Evolutionary conservation across 2,888 invertebrate species (phyloP).

Genomic region (Cataglyphis altisquamis): DNA sequence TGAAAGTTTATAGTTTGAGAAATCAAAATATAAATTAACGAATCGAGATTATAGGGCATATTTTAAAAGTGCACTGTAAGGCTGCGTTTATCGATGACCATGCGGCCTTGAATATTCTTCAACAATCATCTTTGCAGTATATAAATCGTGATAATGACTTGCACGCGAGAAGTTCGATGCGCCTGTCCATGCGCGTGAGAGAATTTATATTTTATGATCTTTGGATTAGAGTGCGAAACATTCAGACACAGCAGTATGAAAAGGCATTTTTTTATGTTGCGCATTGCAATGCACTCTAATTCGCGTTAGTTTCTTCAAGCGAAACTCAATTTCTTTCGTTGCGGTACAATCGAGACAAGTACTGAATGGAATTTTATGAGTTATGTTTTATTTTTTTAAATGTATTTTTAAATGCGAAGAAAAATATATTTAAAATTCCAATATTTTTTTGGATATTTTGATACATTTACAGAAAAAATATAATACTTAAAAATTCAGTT

Average conservation of each 20-base stretch:
- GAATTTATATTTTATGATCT: constrained; percentile 28
- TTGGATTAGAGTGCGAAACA: neutral
- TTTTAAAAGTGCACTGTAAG: constrained; percentile 35
- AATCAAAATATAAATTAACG: neutral
- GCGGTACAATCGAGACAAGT: neutral
- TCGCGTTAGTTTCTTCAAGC: neutral
- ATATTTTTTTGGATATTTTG: neutral
- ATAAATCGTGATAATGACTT: constrained; percentile 57
- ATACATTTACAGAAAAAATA: neutral
- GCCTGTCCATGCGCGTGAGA: constrained; percentile 1
- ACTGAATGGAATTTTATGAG: neutral
- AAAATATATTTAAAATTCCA: neutral
- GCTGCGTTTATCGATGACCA: constrained; percentile 60
- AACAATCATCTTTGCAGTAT: constrained; percentile 50
- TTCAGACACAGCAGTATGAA: neutral
- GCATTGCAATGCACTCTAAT: neutral
- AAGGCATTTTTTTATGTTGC: constrained; percentile 6
- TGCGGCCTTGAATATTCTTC: constrained; percentile 47
- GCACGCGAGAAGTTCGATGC: constrained; percentile 61
- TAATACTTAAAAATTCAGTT: neutral
- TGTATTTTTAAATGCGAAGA: neutral
- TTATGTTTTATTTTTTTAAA: neutral
- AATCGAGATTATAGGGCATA: neutral
- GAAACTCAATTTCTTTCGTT: neutral
- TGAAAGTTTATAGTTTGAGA: neutral